These are phyloP conservation scores for Neodiprion pinetum DNA, from an alignment of 1,140 invertebrate genomes.

Conservation along the genomic window DNA sequence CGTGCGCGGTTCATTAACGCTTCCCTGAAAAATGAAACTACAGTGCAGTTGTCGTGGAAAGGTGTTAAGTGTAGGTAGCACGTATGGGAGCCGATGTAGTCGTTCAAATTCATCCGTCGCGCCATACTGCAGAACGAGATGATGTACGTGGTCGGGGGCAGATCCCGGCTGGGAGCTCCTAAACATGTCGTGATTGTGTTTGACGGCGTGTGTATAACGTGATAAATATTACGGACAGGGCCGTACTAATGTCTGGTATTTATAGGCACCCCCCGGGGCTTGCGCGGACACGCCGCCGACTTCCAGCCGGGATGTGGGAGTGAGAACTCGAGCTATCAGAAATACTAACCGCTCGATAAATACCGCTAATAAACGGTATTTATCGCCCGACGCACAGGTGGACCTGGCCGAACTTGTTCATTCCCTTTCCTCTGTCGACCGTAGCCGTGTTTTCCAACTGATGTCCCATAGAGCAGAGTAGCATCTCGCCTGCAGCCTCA, in stretches of 20 bases:
- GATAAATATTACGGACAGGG: slow-evolving; percentile 7
- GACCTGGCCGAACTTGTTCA: not conserved
- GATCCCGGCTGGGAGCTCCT: not conserved
- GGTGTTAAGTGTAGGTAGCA: not conserved
- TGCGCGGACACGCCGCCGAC: not conserved
- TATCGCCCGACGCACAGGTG: not conserved
- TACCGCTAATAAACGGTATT: slow-evolving; percentile 4
- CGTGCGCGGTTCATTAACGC: too few species aligned
- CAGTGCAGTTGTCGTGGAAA: too few species aligned
- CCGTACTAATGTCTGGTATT: slow-evolving; percentile 5
- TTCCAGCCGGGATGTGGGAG: not conserved
- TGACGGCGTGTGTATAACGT: slow-evolving; percentile 5
- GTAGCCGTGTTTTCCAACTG: not conserved
- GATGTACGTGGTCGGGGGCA: not conserved
- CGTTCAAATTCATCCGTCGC: not conserved
- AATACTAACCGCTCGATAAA: slow-evolving; percentile 2
- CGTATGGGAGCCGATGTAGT: not conserved
- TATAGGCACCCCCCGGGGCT: slow-evolving; percentile 6
- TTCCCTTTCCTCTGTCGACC: not conserved
- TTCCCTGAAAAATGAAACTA: too few species aligned
- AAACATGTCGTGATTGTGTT: slow-evolving; percentile 4
- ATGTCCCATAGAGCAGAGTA: not conserved
- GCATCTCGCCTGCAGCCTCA: not conserved
- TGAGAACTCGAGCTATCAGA: slow-evolving; percentile 2
- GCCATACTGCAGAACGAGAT: not conserved